Conservation (phyloP, 2,113 vertebrate species). For the human region DNA sequence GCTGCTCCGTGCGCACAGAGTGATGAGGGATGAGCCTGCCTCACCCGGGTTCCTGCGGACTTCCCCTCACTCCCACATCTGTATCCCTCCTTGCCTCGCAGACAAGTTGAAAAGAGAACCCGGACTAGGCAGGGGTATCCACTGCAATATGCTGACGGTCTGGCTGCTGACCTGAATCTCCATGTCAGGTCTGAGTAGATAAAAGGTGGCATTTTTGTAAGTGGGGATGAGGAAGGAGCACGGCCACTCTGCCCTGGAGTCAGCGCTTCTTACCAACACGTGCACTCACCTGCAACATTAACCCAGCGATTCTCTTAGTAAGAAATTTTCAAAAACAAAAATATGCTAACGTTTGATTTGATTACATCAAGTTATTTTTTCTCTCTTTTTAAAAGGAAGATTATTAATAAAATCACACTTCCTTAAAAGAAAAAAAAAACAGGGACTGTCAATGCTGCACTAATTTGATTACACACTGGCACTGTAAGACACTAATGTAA, state of each 20-base stretch:
- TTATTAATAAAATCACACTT: constrained; percentile 87
- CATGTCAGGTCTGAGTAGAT: neutral
- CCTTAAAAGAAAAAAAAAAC: constrained; percentile 72
- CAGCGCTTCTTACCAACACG: neutral
- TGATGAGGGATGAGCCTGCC: neutral
- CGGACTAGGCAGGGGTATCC: fast-evolving
- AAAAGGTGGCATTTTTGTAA: constrained; percentile 43
- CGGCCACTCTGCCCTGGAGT: fast-evolving
- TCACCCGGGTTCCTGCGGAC: neutral
- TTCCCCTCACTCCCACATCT: neutral
- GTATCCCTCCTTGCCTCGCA: neutral
- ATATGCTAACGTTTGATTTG: constrained; percentile 72
- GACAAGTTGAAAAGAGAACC: neutral
- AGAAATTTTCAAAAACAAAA: constrained; percentile 71
- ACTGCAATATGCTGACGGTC: neutral
- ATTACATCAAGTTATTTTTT: constrained; percentile 75
- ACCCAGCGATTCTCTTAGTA: constrained; percentile 63
- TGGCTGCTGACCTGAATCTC: neutral
- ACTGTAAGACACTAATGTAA: constrained; percentile 97
- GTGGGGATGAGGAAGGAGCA: neutral
- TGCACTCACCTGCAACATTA: neutral
- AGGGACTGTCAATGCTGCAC: constrained; percentile 87
- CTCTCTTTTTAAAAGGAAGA: constrained; percentile 57
- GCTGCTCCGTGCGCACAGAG: neutral
- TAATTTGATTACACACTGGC: constrained; percentile 97